Conservation (phyloP, 2,888 invertebrate genomes). For the Lymantria dispar region DNA sequence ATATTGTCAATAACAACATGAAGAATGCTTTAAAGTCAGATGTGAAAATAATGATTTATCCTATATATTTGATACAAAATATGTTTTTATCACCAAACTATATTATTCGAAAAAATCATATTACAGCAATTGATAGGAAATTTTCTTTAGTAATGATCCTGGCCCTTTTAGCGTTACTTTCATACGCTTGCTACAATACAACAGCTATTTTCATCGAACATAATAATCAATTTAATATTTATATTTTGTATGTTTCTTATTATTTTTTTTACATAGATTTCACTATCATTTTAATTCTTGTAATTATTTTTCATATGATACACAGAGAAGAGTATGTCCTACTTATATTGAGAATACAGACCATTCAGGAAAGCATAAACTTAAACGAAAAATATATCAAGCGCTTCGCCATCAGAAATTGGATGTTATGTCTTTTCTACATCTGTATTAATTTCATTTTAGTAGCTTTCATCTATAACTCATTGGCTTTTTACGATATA, state of each 20-base stretch:
- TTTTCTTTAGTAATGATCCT: background rate
- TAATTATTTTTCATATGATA: background rate
- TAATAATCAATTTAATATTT: background rate
- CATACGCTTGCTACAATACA: background rate
- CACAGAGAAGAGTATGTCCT: background rate
- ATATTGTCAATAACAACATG: too few species aligned
- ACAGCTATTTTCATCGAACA: background rate
- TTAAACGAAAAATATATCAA: background rate
- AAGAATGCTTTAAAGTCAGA: too few species aligned
- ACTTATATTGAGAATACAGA: background rate
- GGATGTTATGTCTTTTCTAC: background rate
- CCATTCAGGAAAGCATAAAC: background rate
- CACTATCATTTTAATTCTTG: background rate
- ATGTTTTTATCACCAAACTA: too few species aligned
- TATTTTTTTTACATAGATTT: background rate
- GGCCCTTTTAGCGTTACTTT: too few species aligned
- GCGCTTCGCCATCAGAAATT: background rate
- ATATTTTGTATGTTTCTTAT: background rate
- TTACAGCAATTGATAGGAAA: background rate
- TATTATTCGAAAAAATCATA: background rate
- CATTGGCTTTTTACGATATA: background rate
- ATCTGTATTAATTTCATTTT: background rate
- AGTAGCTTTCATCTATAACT: background rate
- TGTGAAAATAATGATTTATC: too few species aligned
- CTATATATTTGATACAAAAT: background rate